phyloP scores from a whole-genome alignment of 2,888 invertebrate genomes.

The Eucera pruinosa region DNA sequence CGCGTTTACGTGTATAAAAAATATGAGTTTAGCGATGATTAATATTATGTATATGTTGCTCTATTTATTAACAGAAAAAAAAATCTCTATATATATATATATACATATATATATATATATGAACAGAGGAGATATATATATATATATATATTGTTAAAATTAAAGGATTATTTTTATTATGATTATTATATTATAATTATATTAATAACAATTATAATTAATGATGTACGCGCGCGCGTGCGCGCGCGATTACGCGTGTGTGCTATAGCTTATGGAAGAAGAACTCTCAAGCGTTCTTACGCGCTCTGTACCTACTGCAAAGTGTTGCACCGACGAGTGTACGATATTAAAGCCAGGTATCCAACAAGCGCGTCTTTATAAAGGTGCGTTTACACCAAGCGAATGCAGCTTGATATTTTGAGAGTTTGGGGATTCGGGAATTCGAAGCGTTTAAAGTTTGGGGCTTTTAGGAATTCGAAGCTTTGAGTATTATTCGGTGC shows the following conservation, averaged over 20 bases:
- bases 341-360: no score
- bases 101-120: slow-evolving; percentile 68
- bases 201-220: slow-evolving; percentile 47
- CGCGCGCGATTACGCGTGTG: no score
- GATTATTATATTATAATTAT: slow-evolving; percentile 64
- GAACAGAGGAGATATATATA: slow-evolving; percentile 62
- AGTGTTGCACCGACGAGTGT: slow-evolving; percentile 39
- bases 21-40: slow-evolving; percentile 77
- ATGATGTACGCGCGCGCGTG: slow-evolving; percentile 9
- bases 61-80: slow-evolving; percentile 81
- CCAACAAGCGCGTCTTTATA: no score
- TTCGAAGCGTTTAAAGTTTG: no score
- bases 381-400: no score
- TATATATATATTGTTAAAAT: slow-evolving; percentile 79
- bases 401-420: no score
- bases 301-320: slow-evolving; percentile 35
- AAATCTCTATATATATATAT: slow-evolving; percentile 70
- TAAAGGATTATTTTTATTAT: slow-evolving; percentile 81
- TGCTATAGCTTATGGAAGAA: no score
- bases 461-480: no score
- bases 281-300: slow-evolving; percentile 27
- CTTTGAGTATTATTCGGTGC: no score
- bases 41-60: slow-evolving; percentile 83
- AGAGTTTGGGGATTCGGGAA: no score
- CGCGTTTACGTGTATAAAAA: slow-evolving; percentile 73